phyloP scores from a whole-genome alignment of 2,797 vertebrate species.

The Myoxocephalus aenaeus region DNA sequence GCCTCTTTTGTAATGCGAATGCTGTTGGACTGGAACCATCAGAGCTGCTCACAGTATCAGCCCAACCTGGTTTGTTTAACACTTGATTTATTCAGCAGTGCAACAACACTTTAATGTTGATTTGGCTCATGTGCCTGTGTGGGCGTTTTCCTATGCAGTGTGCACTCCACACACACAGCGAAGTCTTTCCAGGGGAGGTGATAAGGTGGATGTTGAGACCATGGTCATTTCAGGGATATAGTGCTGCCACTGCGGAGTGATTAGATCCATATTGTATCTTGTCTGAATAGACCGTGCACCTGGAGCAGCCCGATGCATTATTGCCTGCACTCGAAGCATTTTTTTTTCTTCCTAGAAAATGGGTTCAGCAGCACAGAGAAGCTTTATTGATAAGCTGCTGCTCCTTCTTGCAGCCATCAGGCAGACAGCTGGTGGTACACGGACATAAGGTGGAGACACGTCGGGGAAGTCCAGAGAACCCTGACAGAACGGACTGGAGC shows the following conservation, averaged over 20 bases:
- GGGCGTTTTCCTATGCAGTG: slow-evolving; percentile 79
- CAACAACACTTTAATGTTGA: slow-evolving; percentile 72
- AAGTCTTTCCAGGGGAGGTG: slow-evolving; percentile 70
- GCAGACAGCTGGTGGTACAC: slow-evolving; percentile 32
- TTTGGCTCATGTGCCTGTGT: slow-evolving; percentile 77
- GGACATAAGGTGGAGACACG: slow-evolving; percentile 30
- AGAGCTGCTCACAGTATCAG: slow-evolving; percentile 43
- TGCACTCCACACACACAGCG: slow-evolving; percentile 53
- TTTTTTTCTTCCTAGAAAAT: slow-evolving; percentile 18
- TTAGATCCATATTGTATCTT: slow-evolving; percentile 20
- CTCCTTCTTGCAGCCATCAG: slow-evolving; percentile 42
- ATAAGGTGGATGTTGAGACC: slow-evolving; percentile 66
- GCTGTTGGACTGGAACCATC: slow-evolving; percentile 48
- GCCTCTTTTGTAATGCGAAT: slow-evolving; percentile 47
- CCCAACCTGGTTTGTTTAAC: slow-evolving; percentile 60
- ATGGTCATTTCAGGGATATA: slow-evolving; percentile 55
- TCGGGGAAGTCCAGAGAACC: slow-evolving; percentile 31
- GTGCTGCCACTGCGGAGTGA: slow-evolving; percentile 34
- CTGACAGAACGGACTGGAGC: slow-evolving; percentile 22
- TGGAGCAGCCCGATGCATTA: slow-evolving; percentile 10
- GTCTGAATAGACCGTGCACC: slow-evolving; percentile 12
- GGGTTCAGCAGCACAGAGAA: slow-evolving; percentile 15
- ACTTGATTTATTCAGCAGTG: slow-evolving; percentile 64
- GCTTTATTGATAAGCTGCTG: slow-evolving; percentile 43
- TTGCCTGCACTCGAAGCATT: slow-evolving; percentile 9